Evolutionary conservation across 1,140 invertebrate species (phyloP), one percentile per base, ranked within the genome.

Genomic region (Diorhabda elongata): DNA sequence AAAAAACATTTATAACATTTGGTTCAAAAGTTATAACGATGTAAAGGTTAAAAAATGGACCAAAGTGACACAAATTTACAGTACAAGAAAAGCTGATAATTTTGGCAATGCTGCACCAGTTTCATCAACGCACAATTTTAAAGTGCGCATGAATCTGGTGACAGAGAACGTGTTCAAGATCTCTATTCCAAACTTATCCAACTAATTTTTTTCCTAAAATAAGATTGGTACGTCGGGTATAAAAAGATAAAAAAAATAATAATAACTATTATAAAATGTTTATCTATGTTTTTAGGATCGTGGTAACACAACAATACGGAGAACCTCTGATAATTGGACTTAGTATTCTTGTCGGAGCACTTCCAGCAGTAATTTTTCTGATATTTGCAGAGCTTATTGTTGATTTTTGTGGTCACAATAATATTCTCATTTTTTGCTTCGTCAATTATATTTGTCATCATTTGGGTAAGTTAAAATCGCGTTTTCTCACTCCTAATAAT

Each of bases 391-490:
- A 94, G 74, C 87, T 87, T 73, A 85, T 95, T 43, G 90, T 96
- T 2, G 90, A 94, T 80, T 94, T 91, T 79, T 89, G 92, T 63
- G 92, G 92, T 3, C 91, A 94, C 79, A 91, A 91, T 69, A 93
- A 95, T 79, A 84, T 95, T 64, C 86, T 94, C 69, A 93, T 94
- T 72, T 84, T 87, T 57, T 91, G 91, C 41, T 91, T 94, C 74
- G 88, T 89, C 3, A 86, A 92, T 73, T 94, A 92, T 79, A 91
- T 92, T 58, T 81, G 93, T 44, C 84, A 90, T 67, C 94, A 90
- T 75, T 85, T 89, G 47, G 85, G 86, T 85, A 79, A 76, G 72
- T 73, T 42, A 42, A 3, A 42, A 3, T 66, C 9, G 42, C 61
- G 6, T 52, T 52, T 52, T 52, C 0, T 52, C 4, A 52, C 4